Conservation (phyloP, 2,888 invertebrate genomes). For the Cryptocheilus praepositus region DNA sequence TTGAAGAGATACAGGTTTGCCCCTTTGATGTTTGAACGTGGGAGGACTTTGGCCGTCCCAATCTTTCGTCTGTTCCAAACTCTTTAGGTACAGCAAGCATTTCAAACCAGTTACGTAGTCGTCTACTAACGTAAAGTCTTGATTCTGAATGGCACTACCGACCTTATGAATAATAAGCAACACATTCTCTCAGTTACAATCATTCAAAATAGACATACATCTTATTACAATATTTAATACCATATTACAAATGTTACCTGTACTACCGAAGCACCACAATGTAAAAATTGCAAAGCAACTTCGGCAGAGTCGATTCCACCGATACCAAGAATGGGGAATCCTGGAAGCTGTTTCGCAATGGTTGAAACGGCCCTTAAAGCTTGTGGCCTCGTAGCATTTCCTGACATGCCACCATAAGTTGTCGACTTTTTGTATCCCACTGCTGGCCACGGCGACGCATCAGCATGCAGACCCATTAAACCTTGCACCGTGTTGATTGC, state of each 20-base stretch:
- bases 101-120: constrained; percentile 95
- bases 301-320: constrained; percentile 99
- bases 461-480: constrained; percentile 89
- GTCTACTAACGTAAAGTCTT: constrained; percentile 97
- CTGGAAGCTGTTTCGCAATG: constrained; percentile 88
- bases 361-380: constrained; percentile 94
- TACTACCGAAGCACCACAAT: constrained; percentile 93
- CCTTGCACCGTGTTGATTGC: constrained; percentile 99
- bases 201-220: too few species aligned
- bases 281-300: constrained; percentile 93
- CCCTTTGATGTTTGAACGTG: constrained; percentile 91
- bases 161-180: constrained; percentile 77
- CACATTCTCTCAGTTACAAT: not conserved
- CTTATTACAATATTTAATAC: too few species aligned
- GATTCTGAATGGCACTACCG: constrained; percentile 98
- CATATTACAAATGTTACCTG: constrained; percentile 79
- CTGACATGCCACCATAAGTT: constrained; percentile 95
- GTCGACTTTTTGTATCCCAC: constrained; percentile 88
- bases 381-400: constrained; percentile 96
- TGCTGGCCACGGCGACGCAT: constrained; percentile 94
- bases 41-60: constrained; percentile 99
- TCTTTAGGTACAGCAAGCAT: constrained; percentile 88
- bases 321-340: constrained; percentile 94
- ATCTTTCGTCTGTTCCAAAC: constrained; percentile 79
- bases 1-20: constrained; percentile 87